Percentiles rank a stretch among this genome's conserved stretches.
These are phyloP conservation scores for Apotomis betuletana DNA, from an alignment of 2,888 invertebrate genomes.

Conservation along the genomic window DNA sequence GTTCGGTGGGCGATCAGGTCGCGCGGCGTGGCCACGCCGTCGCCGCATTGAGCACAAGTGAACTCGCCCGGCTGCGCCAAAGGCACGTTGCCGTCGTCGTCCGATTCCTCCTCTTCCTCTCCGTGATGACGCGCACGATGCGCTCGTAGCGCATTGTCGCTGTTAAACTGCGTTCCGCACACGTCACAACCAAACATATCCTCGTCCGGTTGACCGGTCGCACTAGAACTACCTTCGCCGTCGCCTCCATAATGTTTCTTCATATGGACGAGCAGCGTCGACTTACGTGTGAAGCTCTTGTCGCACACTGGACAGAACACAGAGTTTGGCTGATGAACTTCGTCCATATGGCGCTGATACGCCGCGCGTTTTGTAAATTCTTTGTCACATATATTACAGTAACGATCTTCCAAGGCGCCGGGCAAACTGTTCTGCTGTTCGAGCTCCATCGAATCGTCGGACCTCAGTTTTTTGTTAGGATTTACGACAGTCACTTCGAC, in stretches of 20 bases:
- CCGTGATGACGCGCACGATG: conserved; percentile 85
- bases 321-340: conserved; percentile 80
- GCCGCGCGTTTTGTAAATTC: conserved; percentile 85
- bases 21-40: conserved; percentile 80
- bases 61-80: conserved; percentile 75
- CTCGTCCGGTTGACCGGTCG: conserved; percentile 61
- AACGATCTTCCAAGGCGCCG: conserved; percentile 75
- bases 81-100: conserved; percentile 67
- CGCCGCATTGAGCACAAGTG: conserved; percentile 82
- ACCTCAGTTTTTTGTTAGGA: conserved; percentile 77
- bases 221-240: conserved; percentile 63
- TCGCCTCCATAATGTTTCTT: conserved; percentile 82
- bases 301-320: conserved; percentile 85
- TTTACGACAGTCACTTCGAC: conserved; percentile 81
- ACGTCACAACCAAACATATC: conserved; percentile 81
- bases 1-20: conserved; percentile 83
- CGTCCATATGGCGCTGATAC: conserved; percentile 84
- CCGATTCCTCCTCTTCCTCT: conserved; percentile 68
- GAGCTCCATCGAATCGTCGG: conserved; percentile 74
- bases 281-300: conserved; percentile 85
- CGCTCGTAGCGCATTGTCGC: conserved; percentile 81
- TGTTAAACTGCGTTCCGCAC: conserved; percentile 84
- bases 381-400: conserved; percentile 84
- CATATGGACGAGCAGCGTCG: conserved; percentile 85
- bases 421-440: conserved; percentile 73